Evolutionary conservation across 2,113 vertebrate genomes (phyloP).

Genomic region (Xiphophorus hellerii): DNA sequence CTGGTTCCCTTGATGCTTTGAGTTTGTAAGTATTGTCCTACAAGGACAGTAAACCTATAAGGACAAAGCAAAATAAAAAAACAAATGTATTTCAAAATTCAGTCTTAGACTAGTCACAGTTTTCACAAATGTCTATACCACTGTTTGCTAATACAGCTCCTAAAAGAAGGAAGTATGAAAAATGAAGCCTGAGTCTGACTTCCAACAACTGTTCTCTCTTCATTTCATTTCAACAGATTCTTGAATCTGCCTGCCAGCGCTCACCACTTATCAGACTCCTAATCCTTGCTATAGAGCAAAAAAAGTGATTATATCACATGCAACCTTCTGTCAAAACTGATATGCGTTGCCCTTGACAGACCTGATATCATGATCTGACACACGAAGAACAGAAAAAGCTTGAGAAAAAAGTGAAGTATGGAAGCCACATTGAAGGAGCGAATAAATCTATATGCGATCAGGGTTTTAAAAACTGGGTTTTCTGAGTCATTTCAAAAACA

Average conservation of each 20-base stretch:
- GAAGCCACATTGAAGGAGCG: no score
- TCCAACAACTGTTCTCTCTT: neutral
- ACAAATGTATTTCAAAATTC: neutral
- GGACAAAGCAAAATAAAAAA: no score
- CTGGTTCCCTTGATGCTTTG: neutral
- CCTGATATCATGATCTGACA: slow-evolving; percentile 2
- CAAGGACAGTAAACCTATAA: no score
- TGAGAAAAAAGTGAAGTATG: neutral
- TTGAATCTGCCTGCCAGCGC: slow-evolving; percentile 8
- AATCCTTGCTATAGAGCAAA: slow-evolving; percentile 8
- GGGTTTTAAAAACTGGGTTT: no score
- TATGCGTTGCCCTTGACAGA: slow-evolving; percentile 9
- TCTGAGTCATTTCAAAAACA: no score
- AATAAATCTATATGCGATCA: no score
- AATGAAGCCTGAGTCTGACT: neutral
- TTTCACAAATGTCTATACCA: neutral
- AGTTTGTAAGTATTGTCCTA: no score
- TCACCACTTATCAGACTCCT: slow-evolving; percentile 12
- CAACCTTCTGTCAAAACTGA: slow-evolving; percentile 22
- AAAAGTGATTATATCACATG: slow-evolving; percentile 10
- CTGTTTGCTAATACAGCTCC: neutral
- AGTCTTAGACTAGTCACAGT: neutral
- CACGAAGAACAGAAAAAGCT: neutral
- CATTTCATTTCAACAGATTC: slow-evolving; percentile 41
- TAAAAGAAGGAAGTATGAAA: neutral